Base-by-base conservation (phyloP, 1,140 invertebrate species). In the Triops cancriformis region DNA sequence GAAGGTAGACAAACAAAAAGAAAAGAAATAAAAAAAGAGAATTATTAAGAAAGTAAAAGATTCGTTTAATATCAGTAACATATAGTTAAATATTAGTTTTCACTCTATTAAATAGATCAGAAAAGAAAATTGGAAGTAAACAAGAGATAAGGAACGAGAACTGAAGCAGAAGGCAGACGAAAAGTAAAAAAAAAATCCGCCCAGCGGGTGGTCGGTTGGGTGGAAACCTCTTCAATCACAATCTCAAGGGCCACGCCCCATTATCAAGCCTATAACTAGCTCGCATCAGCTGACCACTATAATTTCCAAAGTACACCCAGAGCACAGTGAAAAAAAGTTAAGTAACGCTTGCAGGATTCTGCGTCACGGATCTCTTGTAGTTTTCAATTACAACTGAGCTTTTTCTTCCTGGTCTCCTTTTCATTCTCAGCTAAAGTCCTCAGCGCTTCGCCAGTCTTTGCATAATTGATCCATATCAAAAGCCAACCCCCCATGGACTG, bases 391-490 rank as follows among this genome's bases (percentile, higher is more conserved):
- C n/a, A 64, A 37, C 31, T 23, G 23, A 23, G 6, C 23, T 64
- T 64, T 64, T 6, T 64, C 14, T 23, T 64, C 51, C 10, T 64
- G 18, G 5, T 14, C 14, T 23, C 23, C 14, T n/a, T 64, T 23
- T 64, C 14, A 18, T n/a, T 14, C 18, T 9, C 18, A 64, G 18
- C 51, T n/a, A 23, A 64, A 23, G 23, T n/a, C 51, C 51, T 64
- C 2, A 37, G 2, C 31, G n/a, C n/a, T n/a, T n/a, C n/a, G n/a
- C n/a, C n/a, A n/a, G n/a, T n/a, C 51, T 64, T 64, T 23, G 51
- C 51, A 64, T 64, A 64, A 64, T 64, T 64, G 51, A 64, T 64
- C 51, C 51, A 64, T 64, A 64, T 64, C 51, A 64, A 64, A 64
- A 23, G 51, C 51, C 2, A 37, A 37, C 31, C 51, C 51, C 51